Evolutionary conservation across 2,888 invertebrate genomes (phyloP).

Genomic region (Idaea dimidiata): DNA sequence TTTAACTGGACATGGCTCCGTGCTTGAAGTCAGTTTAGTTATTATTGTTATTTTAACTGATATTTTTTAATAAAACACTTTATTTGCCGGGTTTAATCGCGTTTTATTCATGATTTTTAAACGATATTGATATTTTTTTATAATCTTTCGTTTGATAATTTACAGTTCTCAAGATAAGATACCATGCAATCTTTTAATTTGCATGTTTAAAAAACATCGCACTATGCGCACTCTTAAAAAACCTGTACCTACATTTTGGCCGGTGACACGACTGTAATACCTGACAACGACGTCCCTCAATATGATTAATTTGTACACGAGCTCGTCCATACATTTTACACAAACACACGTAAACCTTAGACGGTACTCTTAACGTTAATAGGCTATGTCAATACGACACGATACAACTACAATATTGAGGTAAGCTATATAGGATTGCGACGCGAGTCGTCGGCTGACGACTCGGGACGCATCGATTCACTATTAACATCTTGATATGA

Average conservation of each 20-base stretch:
- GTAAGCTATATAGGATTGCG: conserved; percentile 74
- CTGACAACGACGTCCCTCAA: conserved; percentile 43
- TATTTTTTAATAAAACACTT: too few relatives aligned
- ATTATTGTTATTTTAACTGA: too few relatives aligned
- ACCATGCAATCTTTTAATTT: too few relatives aligned
- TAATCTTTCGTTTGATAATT: too few relatives aligned
- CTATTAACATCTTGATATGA: conserved; percentile 63
- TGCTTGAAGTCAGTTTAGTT: too few relatives aligned
- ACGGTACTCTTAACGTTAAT: conserved; percentile 75
- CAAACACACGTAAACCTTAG: conserved; percentile 71
- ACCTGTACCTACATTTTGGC: conserved; percentile 15
- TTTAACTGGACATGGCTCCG: too few relatives aligned
- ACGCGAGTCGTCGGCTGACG: conserved; percentile 48
- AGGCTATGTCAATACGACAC: conserved; percentile 78
- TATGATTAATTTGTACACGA: conserved; percentile 72
- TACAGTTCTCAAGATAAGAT: too few relatives aligned
- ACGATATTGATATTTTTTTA: too few relatives aligned
- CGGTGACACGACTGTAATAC: conserved; percentile 23
- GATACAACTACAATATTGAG: conserved; percentile 75
- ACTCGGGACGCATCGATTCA: conserved; percentile 57
- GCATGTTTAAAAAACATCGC: too few relatives aligned
- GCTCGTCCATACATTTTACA: conserved; percentile 55
- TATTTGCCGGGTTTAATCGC: too few relatives aligned
- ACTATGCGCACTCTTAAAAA: too few relatives aligned
- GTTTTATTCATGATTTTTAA: too few relatives aligned